Evolutionary conservation across 1,140 invertebrate genomes (phyloP).

Genomic region (Cephus cinctus): DNA sequence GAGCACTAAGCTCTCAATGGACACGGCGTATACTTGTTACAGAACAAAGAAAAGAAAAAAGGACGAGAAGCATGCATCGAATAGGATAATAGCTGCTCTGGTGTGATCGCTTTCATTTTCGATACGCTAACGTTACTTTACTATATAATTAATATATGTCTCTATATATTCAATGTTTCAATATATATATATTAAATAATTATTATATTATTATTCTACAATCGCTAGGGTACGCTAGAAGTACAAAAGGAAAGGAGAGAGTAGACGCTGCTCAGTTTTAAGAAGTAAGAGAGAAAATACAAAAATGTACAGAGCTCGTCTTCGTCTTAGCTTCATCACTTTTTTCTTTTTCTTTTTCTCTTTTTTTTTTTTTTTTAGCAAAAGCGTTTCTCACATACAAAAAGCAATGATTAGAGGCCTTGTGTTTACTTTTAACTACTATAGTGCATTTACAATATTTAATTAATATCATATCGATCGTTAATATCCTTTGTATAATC

Average conservation of each 20-base stretch:
- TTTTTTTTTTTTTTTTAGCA: slow-evolving; percentile 25
- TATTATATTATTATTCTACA: slow-evolving; percentile 32
- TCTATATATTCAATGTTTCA: slow-evolving; percentile 22
- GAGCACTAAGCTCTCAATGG: background rate
- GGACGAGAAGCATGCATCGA: slow-evolving; percentile 30
- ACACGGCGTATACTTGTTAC: background rate
- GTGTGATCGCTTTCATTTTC: slow-evolving; percentile 26
- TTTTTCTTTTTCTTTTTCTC: slow-evolving; percentile 15
- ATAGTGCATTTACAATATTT: slow-evolving; percentile 50
- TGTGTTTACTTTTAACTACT: slow-evolving; percentile 46
- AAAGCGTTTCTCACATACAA: slow-evolving; percentile 53
- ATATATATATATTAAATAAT: slow-evolving; percentile 37
- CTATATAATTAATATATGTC: slow-evolving; percentile 37
- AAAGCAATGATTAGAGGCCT: slow-evolving; percentile 56
- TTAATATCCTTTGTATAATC: slow-evolving; percentile 33
- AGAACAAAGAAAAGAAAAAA: too few species aligned
- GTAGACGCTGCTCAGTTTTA: slow-evolving; percentile 16
- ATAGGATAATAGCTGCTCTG: slow-evolving; percentile 34
- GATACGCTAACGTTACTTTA: slow-evolving; percentile 22
- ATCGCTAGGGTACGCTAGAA: slow-evolving; percentile 25
- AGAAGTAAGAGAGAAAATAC: slow-evolving; percentile 36
- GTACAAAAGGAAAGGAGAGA: slow-evolving; percentile 13
- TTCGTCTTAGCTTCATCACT: slow-evolving; percentile 14
- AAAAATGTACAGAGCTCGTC: slow-evolving; percentile 12
- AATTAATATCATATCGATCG: slow-evolving; percentile 40